phyloP scores from a whole-genome alignment of 1,140 invertebrate species.

The Panulirus ornatus region DNA sequence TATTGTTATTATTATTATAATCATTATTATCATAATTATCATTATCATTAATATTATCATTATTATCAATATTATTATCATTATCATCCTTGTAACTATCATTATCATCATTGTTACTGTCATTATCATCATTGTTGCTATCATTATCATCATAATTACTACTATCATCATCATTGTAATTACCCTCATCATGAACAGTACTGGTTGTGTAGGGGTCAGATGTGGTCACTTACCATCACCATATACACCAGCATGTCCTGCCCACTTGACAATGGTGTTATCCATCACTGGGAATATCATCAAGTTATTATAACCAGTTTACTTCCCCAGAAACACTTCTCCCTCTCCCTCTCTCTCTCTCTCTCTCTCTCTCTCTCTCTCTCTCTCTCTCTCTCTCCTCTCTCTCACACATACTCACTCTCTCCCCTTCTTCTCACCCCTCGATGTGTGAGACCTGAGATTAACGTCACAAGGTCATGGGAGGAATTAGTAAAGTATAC shows the following conservation, averaged over 20 bases:
- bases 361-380: neutral
- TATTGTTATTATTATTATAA: slow-evolving; percentile 19
- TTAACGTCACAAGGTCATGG: no score
- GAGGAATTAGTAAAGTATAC: no score
- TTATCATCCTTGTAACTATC: neutral
- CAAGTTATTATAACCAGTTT: no score
- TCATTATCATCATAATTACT: slow-evolving; percentile 3
- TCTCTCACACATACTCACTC: neutral
- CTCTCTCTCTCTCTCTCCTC: neutral
- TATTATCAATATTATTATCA: slow-evolving; percentile 6
- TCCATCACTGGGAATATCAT: no score
- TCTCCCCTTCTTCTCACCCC: neutral
- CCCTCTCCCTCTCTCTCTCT: slow-evolving; percentile 13
- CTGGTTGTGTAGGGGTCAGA: no score
- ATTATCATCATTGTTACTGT: slow-evolving; percentile 1
- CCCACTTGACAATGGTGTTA: no score
- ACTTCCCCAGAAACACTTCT: no score
- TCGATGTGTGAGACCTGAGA: no score
- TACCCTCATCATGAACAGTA: no score
- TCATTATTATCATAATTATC: slow-evolving; percentile 3
- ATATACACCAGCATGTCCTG: no score
- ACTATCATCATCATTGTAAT: neutral
- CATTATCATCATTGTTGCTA: slow-evolving; percentile 1
- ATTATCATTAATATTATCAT: neutral
- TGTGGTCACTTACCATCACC: no score